phyloP scores from a whole-genome alignment of 2,888 invertebrate species.

The Drosophila multiciliata region DNA sequence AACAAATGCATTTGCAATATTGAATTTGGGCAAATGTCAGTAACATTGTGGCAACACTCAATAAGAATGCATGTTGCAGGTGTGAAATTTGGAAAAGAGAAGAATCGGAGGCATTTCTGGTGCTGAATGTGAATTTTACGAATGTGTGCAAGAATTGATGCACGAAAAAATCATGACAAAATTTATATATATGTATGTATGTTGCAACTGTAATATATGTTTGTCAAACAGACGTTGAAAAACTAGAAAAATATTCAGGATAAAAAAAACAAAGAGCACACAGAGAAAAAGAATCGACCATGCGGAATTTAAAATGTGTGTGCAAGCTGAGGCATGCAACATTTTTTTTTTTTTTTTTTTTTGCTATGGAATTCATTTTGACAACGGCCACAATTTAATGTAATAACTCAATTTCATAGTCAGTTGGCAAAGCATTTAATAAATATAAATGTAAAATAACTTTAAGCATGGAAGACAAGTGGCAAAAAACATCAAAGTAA shows the following conservation, averaged over 20 bases:
- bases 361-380: conserved; percentile 38
- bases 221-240: conserved; percentile 65
- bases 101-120: not conserved
- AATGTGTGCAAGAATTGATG: conserved; percentile 26
- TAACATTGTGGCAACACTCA: not conserved
- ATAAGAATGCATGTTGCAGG: conserved; percentile 4
- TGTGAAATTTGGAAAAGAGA: conserved; percentile 27
- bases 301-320: conserved; percentile 75
- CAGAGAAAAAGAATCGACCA: conserved; percentile 46
- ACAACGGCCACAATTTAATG: conserved; percentile 23
- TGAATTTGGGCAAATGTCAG: not conserved
- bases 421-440: conserved; percentile 29
- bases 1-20: not conserved
- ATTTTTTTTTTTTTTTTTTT: conserved; percentile 36
- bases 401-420: conserved; percentile 57
- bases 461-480: conserved; percentile 22
- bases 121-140: conserved; percentile 30
- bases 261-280: conserved; percentile 42
- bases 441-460: conserved; percentile 56
- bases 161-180: conserved; percentile 32
- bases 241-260: conserved; percentile 61
- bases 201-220: conserved; percentile 55
- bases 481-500: conserved; percentile 60
- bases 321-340: conserved; percentile 64
- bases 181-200: no score